Percentiles rank a stretch among this genome's conserved stretches.
These are phyloP conservation scores for Lineus longissimus DNA, from an alignment of 1,140 invertebrate genomes.

Conservation along the genomic window DNA sequence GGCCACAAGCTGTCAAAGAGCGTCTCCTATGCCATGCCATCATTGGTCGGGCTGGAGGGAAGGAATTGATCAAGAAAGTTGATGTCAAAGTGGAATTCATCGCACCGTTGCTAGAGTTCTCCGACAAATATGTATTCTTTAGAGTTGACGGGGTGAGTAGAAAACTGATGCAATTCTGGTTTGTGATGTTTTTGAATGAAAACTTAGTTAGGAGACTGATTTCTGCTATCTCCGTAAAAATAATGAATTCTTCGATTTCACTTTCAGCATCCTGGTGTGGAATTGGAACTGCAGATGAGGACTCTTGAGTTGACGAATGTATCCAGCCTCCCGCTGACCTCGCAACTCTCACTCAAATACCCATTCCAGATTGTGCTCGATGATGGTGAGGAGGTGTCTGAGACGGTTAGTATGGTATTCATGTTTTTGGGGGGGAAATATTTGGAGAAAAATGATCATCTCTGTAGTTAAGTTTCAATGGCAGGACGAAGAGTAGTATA, in stretches of 20 bases:
- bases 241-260: conserved; percentile 1
- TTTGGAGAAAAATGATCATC: no score
- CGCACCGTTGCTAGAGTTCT: conserved; percentile 50
- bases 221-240: neutral
- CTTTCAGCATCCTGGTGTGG: conserved; percentile 37
- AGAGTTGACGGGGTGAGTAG: conserved; percentile 48
- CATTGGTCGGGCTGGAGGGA: conserved; percentile 51
- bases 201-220: neutral
- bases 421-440: no score
- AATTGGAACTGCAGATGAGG: conserved; percentile 33
- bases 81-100: conserved; percentile 51
- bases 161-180: neutral
- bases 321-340: conserved; percentile 49
- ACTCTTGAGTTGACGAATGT: conserved; percentile 50
- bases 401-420: conserved; percentile 29
- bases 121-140: conserved; percentile 48
- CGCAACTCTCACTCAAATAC: conserved; percentile 35
- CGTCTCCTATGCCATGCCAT: conserved; percentile 50
- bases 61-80: conserved; percentile 51
- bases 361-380: conserved; percentile 46
- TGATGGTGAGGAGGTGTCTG: conserved; percentile 29
- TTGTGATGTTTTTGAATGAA: neutral
- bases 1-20: conserved; percentile 47
- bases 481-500: neutral
- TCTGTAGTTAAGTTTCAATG: neutral